Evolutionary conservation across 1,140 invertebrate species (phyloP).

Genomic region (Chironomus striatipennis): DNA sequence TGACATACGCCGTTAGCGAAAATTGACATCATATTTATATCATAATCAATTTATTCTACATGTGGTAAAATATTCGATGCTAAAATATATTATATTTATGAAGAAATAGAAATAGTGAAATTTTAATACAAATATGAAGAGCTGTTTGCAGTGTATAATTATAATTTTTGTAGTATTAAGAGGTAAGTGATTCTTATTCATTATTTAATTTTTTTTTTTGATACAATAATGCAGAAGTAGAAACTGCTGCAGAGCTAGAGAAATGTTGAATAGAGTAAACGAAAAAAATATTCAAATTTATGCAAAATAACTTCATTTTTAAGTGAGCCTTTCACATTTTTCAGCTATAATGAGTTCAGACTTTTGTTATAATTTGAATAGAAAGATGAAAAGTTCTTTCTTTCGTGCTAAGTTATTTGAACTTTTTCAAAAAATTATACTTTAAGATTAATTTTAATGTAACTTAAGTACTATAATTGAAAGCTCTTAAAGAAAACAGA

Average conservation of each 20-base stretch:
- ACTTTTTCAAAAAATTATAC: background rate
- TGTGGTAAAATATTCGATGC: background rate
- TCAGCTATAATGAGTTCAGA: background rate
- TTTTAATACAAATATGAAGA: background rate
- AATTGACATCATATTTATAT: background rate
- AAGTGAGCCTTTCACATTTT: background rate
- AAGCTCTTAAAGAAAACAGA: background rate
- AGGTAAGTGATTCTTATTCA: background rate
- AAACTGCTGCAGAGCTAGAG: too few species aligned
- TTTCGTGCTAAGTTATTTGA: background rate
- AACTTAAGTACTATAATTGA: background rate
- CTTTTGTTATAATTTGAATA: background rate
- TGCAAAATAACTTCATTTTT: conserved; percentile 17
- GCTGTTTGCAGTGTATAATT: background rate
- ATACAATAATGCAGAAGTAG: too few species aligned
- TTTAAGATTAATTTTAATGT: background rate
- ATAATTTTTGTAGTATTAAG: conserved; percentile 5
- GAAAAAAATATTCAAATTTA: conserved; percentile 22
- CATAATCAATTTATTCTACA: background rate
- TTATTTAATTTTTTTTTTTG: background rate
- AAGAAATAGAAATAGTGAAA: background rate
- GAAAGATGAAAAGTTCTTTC: background rate
- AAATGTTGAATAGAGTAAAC: background rate
- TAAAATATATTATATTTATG: background rate
- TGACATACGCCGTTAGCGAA: background rate